phyloP scores from a whole-genome alignment of 2,113 vertebrate genomes.

The Gobio gobio region DNA sequence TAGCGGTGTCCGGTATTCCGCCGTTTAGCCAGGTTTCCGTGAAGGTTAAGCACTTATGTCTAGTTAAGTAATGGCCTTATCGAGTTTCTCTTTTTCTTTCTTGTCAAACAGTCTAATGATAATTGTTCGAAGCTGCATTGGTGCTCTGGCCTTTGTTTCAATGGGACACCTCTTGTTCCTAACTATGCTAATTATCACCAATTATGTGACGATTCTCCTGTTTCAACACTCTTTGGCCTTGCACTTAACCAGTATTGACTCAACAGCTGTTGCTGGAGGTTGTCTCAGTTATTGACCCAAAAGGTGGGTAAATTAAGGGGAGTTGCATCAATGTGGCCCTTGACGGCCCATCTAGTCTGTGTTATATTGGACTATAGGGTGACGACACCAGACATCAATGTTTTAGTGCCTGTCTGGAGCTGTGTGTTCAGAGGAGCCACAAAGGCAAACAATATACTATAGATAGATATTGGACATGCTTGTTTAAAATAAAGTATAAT shows the following conservation, averaged over 20 bases:
- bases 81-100: background rate
- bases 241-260: constrained; percentile 7
- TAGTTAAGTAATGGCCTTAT: background rate
- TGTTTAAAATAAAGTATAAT: too few relatives aligned
- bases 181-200: constrained; percentile 21
- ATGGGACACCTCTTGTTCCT: background rate
- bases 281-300: constrained; percentile 13
- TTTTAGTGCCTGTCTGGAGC: constrained; percentile 4
- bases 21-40: too few relatives aligned
- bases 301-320: constrained; percentile 6
- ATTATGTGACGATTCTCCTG: background rate
- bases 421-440: background rate
- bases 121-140: background rate
- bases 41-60: background rate
- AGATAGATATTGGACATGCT: too few relatives aligned
- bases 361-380: constrained; percentile 2
- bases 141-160: constrained; percentile 3
- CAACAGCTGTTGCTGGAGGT: background rate
- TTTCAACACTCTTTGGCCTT: constrained; percentile 12
- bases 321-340: background rate
- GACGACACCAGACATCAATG: background rate
- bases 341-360: background rate
- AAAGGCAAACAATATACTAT: too few relatives aligned
- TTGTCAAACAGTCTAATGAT: background rate
- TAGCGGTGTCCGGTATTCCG: too few relatives aligned